These are phyloP conservation scores for Osmerus eperlanus DNA, from an alignment of 2,113 vertebrate species.

Conservation along the genomic window DNA sequence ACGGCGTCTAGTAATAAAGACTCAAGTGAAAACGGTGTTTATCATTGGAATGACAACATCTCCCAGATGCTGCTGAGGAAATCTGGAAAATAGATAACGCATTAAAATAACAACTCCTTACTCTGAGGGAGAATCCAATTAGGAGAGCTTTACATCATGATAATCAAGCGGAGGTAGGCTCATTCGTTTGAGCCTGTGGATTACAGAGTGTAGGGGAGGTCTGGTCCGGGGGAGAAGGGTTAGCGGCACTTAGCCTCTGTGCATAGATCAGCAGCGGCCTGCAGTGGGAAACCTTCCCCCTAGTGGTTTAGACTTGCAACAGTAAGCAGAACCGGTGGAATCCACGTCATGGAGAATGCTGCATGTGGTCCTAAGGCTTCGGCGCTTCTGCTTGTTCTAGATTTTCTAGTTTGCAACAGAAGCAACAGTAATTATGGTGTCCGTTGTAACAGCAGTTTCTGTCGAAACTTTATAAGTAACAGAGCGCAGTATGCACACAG, in stretches of 20 bases:
- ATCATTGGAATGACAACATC: slow-evolving; percentile 74
- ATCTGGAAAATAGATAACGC: slow-evolving; percentile 62
- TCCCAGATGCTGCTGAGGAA: slow-evolving; percentile 67
- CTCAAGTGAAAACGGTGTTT: slow-evolving; percentile 73
- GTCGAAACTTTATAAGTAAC: slow-evolving; percentile 1
- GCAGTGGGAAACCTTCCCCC: slow-evolving; percentile 66
- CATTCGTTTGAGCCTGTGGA: slow-evolving; percentile 58
- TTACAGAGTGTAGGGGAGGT: slow-evolving; percentile 60
- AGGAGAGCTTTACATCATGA: slow-evolving; percentile 63
- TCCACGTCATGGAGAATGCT: slow-evolving; percentile 30
- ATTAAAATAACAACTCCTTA: slow-evolving; percentile 66
- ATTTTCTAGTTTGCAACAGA: slow-evolving; percentile 16
- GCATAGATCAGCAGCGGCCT: slow-evolving; percentile 50
- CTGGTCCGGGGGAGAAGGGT: slow-evolving; percentile 48
- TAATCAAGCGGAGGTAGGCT: slow-evolving; percentile 63
- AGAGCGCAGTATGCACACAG: not conserved
- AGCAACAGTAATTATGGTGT: not conserved
- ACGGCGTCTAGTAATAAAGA: slow-evolving; percentile 67
- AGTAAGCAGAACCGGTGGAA: slow-evolving; percentile 35
- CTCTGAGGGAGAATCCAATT: slow-evolving; percentile 64
- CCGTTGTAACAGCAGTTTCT: not conserved
- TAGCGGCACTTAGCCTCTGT: slow-evolving; percentile 55
- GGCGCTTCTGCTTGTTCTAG: slow-evolving; percentile 5
- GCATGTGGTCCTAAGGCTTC: not conserved
- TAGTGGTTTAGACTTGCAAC: slow-evolving; percentile 59